Conservation (phyloP, 2,797 vertebrate genomes). For the Pantherophis alleghaniensis region DNA sequence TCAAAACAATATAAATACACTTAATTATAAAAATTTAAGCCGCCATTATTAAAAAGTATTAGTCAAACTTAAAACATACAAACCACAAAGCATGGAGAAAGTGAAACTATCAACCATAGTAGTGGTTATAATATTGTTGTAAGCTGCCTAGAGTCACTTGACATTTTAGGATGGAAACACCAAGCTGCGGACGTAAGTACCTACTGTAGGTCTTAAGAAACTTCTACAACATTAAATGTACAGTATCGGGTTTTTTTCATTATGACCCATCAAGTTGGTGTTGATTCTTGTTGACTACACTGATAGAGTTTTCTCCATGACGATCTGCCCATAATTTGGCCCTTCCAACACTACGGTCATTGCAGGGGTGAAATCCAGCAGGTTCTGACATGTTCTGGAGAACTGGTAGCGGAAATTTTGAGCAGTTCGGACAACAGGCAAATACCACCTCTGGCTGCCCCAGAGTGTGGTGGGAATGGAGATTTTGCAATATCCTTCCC, state of each 20-base stretch:
- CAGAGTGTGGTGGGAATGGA: too few species aligned
- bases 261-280: neutral
- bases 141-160: neutral
- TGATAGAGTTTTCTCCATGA: neutral
- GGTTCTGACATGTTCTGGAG: too few species aligned
- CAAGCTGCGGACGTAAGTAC: neutral
- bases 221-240: too few species aligned
- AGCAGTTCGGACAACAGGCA: too few species aligned
- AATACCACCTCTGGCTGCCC: too few species aligned
- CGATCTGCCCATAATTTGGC: neutral
- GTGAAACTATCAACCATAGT: neutral
- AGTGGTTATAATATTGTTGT: neutral
- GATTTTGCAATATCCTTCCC: too few species aligned
- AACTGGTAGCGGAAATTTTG: too few species aligned
- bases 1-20: neutral
- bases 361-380: too few species aligned
- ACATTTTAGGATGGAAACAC: neutral
- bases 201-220: too few species aligned
- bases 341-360: neutral
- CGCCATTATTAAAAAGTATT: neutral
- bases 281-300: neutral
- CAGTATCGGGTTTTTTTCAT: neutral
- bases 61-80: neutral
- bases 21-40: neutral
- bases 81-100: neutral